These are phyloP conservation scores for Bombus consobrinus DNA, from an alignment of 1,140 invertebrate species.

Conservation along the genomic window DNA sequence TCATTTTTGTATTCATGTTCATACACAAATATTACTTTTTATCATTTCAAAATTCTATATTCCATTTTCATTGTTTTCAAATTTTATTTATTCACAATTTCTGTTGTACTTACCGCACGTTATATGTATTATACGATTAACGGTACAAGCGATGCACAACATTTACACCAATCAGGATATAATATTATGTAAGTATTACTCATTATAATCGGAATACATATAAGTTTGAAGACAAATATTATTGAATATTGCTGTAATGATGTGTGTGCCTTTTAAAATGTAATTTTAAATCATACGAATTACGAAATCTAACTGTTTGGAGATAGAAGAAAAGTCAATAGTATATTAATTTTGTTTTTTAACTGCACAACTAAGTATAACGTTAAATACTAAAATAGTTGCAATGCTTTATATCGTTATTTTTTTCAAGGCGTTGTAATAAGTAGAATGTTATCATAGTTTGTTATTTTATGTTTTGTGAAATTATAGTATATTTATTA, in stretches of 20 bases:
- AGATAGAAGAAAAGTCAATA: constrained; percentile 19
- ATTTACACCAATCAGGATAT: constrained; percentile 32
- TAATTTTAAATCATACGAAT: constrained; percentile 24
- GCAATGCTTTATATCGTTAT: constrained; percentile 24
- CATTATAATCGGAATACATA: constrained; percentile 1
- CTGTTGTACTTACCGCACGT: not conserved
- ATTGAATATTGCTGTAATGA: constrained; percentile 40
- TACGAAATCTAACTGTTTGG: not conserved
- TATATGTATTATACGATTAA: constrained; percentile 36
- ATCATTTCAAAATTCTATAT: constrained; percentile 4
- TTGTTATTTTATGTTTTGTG: constrained; percentile 35
- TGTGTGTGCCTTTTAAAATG: constrained; percentile 47
- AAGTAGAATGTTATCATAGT: constrained; percentile 25
- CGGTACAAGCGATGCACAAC: constrained; percentile 38
- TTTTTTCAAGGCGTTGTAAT: constrained; percentile 20
- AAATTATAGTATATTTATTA: constrained; percentile 42
- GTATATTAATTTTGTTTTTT: constrained; percentile 10
- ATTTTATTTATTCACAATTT: not conserved
- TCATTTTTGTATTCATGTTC: not conserved
- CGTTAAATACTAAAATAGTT: not conserved
- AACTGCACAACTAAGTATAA: constrained; percentile 31
- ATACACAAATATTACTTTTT: constrained; percentile 34
- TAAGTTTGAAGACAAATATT: constrained; percentile 19
- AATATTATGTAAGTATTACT: not conserved
- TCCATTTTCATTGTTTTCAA: not conserved